A percentile compares a stretch with the other conserved stretches of the same genome.
These are phyloP conservation scores for Acanthornis magna DNA, from an alignment of 2,797 vertebrate species.

Conservation along the genomic window DNA sequence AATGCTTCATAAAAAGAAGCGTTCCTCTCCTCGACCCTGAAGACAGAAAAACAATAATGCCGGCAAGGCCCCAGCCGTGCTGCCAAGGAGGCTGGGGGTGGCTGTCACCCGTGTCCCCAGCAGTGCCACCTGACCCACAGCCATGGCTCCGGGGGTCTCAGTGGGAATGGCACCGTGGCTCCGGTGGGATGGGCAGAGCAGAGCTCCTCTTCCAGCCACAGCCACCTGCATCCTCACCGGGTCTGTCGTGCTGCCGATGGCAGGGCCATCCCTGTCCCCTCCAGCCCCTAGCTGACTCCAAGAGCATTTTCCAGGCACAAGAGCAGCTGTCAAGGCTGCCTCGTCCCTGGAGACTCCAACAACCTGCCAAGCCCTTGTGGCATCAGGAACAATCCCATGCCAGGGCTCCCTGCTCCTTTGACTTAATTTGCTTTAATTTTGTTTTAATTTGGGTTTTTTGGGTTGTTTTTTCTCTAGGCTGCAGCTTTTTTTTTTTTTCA, in stretches of 20 bases:
- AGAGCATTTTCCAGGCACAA: neutral
- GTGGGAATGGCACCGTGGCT: rapidly evolving
- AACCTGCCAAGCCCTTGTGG: neutral
- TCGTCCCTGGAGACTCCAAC: neutral
- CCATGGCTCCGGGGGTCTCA: rapidly evolving
- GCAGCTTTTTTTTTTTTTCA: neutral
- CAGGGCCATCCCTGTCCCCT: neutral
- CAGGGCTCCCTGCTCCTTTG: neutral
- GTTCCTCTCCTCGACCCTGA: slow-evolving; percentile 39
- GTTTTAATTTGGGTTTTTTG: neutral
- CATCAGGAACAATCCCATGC: neutral
- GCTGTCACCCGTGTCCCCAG: neutral
- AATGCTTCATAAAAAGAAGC: slow-evolving; percentile 71
- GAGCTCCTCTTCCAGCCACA: neutral
- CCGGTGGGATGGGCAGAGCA: neutral
- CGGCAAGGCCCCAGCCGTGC: rapidly evolving
- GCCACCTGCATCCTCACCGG: neutral
- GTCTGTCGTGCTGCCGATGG: rapidly evolving
- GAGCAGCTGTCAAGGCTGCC: neutral
- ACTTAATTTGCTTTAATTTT: neutral
- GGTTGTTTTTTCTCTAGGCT: neutral
- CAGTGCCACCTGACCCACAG: neutral
- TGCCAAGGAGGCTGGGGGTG: neutral
- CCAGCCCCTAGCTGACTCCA: neutral
- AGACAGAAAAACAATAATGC: neutral